Percentiles rank a stretch among this genome's conserved stretches.
phyloP scores from a whole-genome alignment of 2,797 vertebrate species.

The Sardinella longiceps region DNA sequence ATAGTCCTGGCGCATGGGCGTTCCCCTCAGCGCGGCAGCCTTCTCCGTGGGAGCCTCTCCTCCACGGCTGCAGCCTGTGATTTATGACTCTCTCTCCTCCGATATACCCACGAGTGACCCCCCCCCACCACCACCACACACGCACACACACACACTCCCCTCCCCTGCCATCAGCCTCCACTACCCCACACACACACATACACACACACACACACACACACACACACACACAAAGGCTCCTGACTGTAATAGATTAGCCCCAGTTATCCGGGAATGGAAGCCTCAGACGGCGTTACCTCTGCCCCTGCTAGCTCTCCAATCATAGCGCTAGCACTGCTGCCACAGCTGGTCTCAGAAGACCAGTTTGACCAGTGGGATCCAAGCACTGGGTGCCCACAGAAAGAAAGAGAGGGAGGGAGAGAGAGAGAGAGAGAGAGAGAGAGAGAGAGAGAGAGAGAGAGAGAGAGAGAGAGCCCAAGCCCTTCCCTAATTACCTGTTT shows the following conservation, averaged over 20 bases:
- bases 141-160: not conserved
- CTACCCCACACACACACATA: slow-evolving; percentile 25
- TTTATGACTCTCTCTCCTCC: slow-evolving; percentile 71
- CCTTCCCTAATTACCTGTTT: slow-evolving; percentile 73
- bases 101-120: slow-evolving; percentile 61
- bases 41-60: slow-evolving; percentile 60
- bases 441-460: no score
- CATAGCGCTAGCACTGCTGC: not conserved
- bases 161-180: not conserved
- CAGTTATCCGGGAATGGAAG: slow-evolving; percentile 76
- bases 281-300: slow-evolving; percentile 54
- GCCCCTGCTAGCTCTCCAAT: slow-evolving; percentile 39
- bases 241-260: slow-evolving; percentile 74
- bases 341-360: not conserved
- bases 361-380: not conserved
- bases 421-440: no score
- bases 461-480: not conserved
- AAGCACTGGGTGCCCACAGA: not conserved
- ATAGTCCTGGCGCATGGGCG: slow-evolving; percentile 54
- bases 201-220: slow-evolving; percentile 27
- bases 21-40: not conserved
- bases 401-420: no score
- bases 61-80: slow-evolving; percentile 69
- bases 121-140: slow-evolving; percentile 33
- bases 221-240: slow-evolving; percentile 39